These are phyloP conservation scores for Heterodera carotae DNA, from an alignment of 1,140 invertebrate species.

Conservation along the genomic window DNA sequence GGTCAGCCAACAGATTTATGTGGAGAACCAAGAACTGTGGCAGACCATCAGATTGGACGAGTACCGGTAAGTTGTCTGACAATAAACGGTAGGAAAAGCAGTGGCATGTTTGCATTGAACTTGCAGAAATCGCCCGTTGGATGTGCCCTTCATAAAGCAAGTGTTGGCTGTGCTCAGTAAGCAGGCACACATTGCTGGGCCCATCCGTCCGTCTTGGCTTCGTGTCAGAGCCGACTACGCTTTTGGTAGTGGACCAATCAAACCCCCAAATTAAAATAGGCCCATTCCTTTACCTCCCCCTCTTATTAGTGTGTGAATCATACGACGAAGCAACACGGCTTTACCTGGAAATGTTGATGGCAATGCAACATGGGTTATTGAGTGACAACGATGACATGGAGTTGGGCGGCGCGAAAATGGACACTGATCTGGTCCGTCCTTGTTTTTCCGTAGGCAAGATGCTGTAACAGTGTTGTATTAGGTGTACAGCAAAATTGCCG, in stretches of 20 bases:
- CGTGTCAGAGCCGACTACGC: slow-evolving; percentile 32
- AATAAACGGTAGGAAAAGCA: no score
- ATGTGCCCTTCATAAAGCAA: slow-evolving; percentile 31
- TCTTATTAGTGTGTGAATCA: slow-evolving; percentile 25
- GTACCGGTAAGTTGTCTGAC: slow-evolving; percentile 4
- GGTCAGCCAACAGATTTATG: slow-evolving; percentile 14
- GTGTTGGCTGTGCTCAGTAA: slow-evolving; percentile 36
- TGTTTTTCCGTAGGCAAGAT: slow-evolving; percentile 15
- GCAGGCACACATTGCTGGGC: slow-evolving; percentile 30
- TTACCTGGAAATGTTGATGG: slow-evolving; percentile 33
- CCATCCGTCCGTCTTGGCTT: slow-evolving; percentile 31
- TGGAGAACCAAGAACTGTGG: slow-evolving; percentile 24
- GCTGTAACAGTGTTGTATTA: no score
- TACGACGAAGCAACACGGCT: slow-evolving; percentile 23
- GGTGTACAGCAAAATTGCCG: slow-evolving; percentile 37
- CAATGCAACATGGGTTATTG: slow-evolving; percentile 24
- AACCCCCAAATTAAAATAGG: background rate
- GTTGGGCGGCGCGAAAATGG: slow-evolving; percentile 18
- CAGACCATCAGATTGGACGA: slow-evolving; percentile 21
- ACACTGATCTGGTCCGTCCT: slow-evolving; percentile 25
- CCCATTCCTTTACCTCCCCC: background rate
- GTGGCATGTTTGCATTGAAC: background rate
- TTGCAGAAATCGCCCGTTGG: slow-evolving; percentile 7
- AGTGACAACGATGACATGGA: background rate
- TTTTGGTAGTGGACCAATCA: slow-evolving; percentile 19